These are phyloP conservation scores for Mus minutoides DNA, from an alignment of 2,797 vertebrate genomes.

Conservation along the genomic window DNA sequence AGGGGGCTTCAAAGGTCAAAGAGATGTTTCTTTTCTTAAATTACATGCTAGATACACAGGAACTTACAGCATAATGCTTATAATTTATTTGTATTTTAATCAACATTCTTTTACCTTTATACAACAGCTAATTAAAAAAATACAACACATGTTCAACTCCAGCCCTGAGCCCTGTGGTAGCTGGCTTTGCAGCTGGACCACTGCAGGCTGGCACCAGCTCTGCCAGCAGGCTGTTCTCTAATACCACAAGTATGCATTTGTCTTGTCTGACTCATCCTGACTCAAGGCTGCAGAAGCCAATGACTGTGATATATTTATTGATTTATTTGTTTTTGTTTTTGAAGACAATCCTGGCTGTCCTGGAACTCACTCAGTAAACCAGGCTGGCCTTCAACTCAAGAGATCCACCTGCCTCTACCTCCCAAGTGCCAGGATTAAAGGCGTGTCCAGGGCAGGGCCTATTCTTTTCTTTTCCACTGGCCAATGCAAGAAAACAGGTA, in stretches of 20 bases:
- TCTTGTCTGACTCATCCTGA: constrained; percentile 64
- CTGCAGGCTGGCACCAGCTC: neutral
- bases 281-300: neutral
- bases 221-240: constrained; percentile 76
- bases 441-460: neutral
- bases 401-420: neutral
- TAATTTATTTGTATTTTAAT: constrained; percentile 6
- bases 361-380: neutral
- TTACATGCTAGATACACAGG: neutral
- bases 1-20: constrained; percentile 13
- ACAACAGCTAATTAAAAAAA: constrained; percentile 52
- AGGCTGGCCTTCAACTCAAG: neutral
- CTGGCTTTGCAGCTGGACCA: neutral
- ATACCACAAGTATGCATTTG: neutral
- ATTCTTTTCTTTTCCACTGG: neutral
- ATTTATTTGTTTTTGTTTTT: neutral
- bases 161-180: constrained; percentile 7
- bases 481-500: constrained; percentile 9
- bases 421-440: neutral
- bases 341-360: neutral
- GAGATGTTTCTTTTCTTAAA: constrained; percentile 36
- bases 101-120: constrained; percentile 43
- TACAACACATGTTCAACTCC: neutral
- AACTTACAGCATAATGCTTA: constrained; percentile 42
- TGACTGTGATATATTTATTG: neutral